Evolutionary conservation across 2,797 vertebrate species (phyloP), one percentile per base, ranked within the genome.

Genomic region (Pipistrellus kuhlii): DNA sequence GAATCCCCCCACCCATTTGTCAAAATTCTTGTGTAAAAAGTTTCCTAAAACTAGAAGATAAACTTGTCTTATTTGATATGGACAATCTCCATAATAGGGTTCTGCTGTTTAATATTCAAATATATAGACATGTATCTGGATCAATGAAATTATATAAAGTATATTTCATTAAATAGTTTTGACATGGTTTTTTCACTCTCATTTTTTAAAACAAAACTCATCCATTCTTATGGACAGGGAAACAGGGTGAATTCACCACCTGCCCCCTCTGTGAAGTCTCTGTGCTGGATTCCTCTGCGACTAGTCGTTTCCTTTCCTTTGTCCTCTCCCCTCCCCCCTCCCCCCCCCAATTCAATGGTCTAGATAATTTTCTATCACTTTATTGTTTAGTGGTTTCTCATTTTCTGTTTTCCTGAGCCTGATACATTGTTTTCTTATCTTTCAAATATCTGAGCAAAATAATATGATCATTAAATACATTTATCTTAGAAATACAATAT

Each of bases 371-470:
- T 83, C 59, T 88, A 51, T 32, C 18, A 30, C 69, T 93, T 90
- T 77, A 68, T 46, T 77, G 38, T 48, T 75, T 57, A 83, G 18
- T 85, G 4, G 69, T 30, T 38, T 90, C 46, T 62, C 10, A 64
- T 78, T 90, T 89, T 91, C 62, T 89, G 38, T 85, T 85, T 93
- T 89, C 85, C 66, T 80, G 38, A 69, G 69, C 14, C 4, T 55
- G 7, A 66, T 78, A 75, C 9, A 6, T 41, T 59, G 2, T 53
- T 86, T 91, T 68, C 27, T 73, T 64, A 85, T 64, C 41, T 73
- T 73, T 89, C 7, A 0, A 93, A 64, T 82, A 62, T 38, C 32
- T 92, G 38, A 11, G 23, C 73, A 93, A 80, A 89, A 73, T 75
- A 77, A 94, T 80, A 10, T 87, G 41, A 48, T 83, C n/a, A 32